Evolutionary conservation across 2,888 invertebrate genomes (phyloP), one percentile per base, ranked within the genome.

Genomic region (Dicranocentrus wangi): DNA sequence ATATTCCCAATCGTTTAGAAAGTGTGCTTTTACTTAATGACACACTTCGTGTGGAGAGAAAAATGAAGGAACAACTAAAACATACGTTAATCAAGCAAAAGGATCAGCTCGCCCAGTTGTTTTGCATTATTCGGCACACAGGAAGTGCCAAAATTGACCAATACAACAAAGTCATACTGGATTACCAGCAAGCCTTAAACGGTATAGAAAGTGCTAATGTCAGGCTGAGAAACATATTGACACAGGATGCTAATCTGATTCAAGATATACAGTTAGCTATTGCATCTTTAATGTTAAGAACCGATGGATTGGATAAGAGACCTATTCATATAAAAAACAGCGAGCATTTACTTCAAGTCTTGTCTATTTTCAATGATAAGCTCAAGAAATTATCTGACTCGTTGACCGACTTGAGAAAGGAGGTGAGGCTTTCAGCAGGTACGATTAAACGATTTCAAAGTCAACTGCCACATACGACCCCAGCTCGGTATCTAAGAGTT

Each of bases 81-180:
- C 65, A 82, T 61, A 42, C 71, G 0, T 80, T 85, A 10, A 68
- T 84, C 15, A 68, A 55, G 17, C 85, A 85, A 32, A 79, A 76
- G 58, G 78, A 83, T 53, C 82, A 82, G 47, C 58, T 85, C 0
- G 55, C 71, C 15, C 70, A 84, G 21, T 72, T 85, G 25, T 72
- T 81, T 21, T 82, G 83, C 25, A 77, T 83, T 27, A 82, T 84
- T 53, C 76, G 78, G 0, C 84, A 81, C 66, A 85, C 83, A 1
- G 86, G 86, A 39, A 42, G 58, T 32, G 15, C 10, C 5, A 28
- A 58, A 27, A 8, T 68, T 1, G 55, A 17, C 32, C 73, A 27
- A 76, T 58, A 43, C 25, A 51, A 42, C 13, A 23, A 60, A 1
- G 69, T 77, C 2, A 60, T 58, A 21, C 58, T 60, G 15, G 69